phyloP scores from a whole-genome alignment of 2,888 invertebrate species.

The Empis livida region DNA sequence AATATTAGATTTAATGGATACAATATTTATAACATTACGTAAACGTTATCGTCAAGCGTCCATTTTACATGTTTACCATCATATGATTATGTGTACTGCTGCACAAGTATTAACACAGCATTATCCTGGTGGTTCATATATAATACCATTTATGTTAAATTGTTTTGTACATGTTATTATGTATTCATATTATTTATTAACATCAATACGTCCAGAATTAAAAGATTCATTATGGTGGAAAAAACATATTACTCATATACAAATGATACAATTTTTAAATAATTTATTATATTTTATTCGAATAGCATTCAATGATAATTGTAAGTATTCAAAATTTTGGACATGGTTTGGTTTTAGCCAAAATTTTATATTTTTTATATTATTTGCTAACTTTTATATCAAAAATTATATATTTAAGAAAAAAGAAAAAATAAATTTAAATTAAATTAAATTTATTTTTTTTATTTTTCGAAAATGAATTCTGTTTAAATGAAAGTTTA shows the following conservation, averaged over 20 bases:
- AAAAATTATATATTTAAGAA: neutral
- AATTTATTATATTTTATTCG: neutral
- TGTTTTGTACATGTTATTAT: constrained; percentile 64
- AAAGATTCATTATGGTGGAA: constrained; percentile 69
- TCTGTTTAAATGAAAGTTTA: too few species aligned
- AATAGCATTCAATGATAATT: neutral
- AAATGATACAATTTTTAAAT: constrained; percentile 58
- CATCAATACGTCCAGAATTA: constrained; percentile 54
- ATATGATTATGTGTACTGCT: neutral
- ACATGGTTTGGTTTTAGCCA: neutral
- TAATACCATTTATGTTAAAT: constrained; percentile 54
- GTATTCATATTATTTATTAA: constrained; percentile 69
- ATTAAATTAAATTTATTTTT: too few species aligned
- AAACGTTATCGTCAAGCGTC: constrained; percentile 42
- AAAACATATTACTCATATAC: constrained; percentile 66
- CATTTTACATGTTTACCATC: neutral
- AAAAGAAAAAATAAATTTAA: neutral
- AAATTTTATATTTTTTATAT: neutral
- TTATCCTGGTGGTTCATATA: constrained; percentile 12
- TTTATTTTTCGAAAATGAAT: too few species aligned
- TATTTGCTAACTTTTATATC: neutral
- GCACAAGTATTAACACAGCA: neutral
- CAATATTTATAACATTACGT: constrained; percentile 54
- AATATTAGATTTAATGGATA: constrained; percentile 50
- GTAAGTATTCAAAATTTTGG: neutral